Conservation (phyloP, 2,888 invertebrate genomes). For the Plagodis dolabraria region DNA sequence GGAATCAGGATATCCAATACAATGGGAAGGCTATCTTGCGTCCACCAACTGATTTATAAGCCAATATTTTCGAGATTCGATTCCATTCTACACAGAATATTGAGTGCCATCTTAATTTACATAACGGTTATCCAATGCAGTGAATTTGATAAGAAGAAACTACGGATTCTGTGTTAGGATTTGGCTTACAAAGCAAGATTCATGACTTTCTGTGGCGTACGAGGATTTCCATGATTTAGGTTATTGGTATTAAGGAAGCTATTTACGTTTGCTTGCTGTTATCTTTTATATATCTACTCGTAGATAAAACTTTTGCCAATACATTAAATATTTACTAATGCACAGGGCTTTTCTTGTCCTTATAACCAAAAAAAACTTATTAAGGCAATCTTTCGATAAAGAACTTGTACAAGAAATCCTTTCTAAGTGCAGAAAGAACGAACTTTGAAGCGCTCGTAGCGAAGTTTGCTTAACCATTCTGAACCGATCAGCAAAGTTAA, state of each 20-base stretch:
- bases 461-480: no score
- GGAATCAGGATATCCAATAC: conserved; percentile 57
- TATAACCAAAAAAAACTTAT: no score
- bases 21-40: conserved; percentile 58
- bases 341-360: no score
- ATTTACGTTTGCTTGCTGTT: no score
- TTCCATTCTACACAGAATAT: conserved; percentile 48
- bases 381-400: no score
- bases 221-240: conserved; percentile 11
- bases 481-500: no score
- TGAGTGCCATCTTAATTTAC: conserved; percentile 60
- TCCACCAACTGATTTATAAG: conserved; percentile 64
- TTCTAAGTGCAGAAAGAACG: no score
- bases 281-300: no score
- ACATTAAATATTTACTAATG: no score
- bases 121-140: conserved; percentile 38
- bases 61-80: conserved; percentile 61
- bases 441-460: no score
- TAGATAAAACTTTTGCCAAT: no score
- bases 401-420: no score
- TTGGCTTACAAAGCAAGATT: conserved; percentile 14
- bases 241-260: not conserved
- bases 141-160: conserved; percentile 17
- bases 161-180: conserved; percentile 13
- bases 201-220: conserved; percentile 1